Percentiles rank a stretch among this genome's conserved stretches.
Conservation (phyloP, 2,888 invertebrate species). For the Brachypalpus laphriformis region DNA sequence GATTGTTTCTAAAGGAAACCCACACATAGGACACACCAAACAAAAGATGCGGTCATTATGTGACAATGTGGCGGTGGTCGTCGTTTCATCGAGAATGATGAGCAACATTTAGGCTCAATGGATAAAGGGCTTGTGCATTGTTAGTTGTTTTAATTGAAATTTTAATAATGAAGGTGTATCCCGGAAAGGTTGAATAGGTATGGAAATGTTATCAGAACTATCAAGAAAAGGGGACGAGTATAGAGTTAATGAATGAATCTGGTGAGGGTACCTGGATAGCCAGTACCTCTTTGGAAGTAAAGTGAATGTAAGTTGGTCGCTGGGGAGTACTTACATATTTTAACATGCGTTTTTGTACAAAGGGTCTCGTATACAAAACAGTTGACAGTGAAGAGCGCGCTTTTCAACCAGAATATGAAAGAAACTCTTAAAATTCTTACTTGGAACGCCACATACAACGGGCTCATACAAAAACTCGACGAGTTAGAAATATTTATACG, state of each 20-base stretch:
- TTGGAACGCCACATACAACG: too few relatives aligned
- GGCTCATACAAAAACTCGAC: too few relatives aligned
- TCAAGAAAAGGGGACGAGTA: neutral
- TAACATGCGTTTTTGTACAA: neutral
- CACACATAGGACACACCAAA: conserved; percentile 18
- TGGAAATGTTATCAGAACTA: conserved; percentile 5
- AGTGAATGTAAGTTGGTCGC: neutral
- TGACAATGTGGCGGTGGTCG: conserved; percentile 61
- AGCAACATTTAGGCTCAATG: conserved; percentile 63
- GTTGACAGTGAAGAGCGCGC: too few relatives aligned
- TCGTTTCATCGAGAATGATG: conserved; percentile 63
- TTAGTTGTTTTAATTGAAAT: conserved; percentile 71
- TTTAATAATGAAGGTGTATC: conserved; percentile 67
- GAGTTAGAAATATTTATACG: too few relatives aligned
- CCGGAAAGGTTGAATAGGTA: conserved; percentile 13
- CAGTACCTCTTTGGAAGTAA: conserved; percentile 2
- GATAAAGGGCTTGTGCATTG: conserved; percentile 59
- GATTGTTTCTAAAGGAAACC: conserved; percentile 45
- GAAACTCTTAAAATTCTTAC: too few relatives aligned
- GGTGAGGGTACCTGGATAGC: neutral
- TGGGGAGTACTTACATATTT: neutral
- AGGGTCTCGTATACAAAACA: too few relatives aligned
- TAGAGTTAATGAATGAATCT: neutral
- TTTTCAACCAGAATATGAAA: too few relatives aligned
- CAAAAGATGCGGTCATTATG: conserved; percentile 70